Evolutionary conservation across 2,113 vertebrate genomes (phyloP).

Genomic region (cat (Felis catus)): F.catus_Fca126_mat1.0 CM031419.1:57997501-57998000

Average conservation of each 20-base stretch:
- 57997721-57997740: not conserved
- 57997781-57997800: not conserved
- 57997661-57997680: not conserved
- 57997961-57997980: not conserved
- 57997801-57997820: not conserved
- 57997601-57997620: not conserved
- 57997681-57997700: not conserved
- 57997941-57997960: not conserved
- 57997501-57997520: not conserved
- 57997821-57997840: not conserved
- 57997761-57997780: not conserved
- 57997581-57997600: not conserved
- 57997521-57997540: not conserved
- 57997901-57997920: not conserved
- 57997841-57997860: not conserved
- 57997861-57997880: not conserved
- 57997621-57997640: not conserved
- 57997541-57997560: conserved; percentile 12
- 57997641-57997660: not conserved
- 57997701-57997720: not conserved
- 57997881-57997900: not conserved
- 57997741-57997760: not conserved
- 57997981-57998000: not conserved
- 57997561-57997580: not conserved
- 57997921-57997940: not conserved